Percentiles rank a stretch among this genome's conserved stretches.
Evolutionary conservation across 2,113 vertebrate species (phyloP).

Genomic region (Nipponia nippon): DNA sequence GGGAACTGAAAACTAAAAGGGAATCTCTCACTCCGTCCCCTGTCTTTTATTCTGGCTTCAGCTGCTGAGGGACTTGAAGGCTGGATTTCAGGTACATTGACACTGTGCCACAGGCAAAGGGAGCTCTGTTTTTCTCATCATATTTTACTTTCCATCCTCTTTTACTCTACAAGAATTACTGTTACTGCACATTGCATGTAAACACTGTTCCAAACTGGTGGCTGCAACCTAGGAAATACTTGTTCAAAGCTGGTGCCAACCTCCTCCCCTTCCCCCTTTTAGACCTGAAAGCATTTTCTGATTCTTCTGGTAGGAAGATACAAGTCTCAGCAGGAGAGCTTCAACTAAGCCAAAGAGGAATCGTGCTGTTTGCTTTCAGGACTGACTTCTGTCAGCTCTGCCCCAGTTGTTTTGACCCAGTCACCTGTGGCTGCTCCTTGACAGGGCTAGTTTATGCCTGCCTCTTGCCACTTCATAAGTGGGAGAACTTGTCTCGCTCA

Average conservation of each 20-base stretch:
- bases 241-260: background rate
- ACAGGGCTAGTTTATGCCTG: constrained; percentile 72
- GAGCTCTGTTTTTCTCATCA: background rate
- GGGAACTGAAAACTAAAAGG: background rate
- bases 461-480: background rate
- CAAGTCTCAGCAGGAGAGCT: constrained; percentile 77
- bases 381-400: constrained; percentile 61
- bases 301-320: background rate
- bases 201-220: background rate
- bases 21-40: background rate
- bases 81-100: background rate
- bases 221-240: background rate
- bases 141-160: background rate
- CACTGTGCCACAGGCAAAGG: background rate
- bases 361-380: constrained; percentile 54
- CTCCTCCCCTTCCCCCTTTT: background rate
- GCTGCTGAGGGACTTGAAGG: background rate
- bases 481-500: background rate
- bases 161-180: background rate
- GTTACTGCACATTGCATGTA: accelerated
- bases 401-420: constrained; percentile 31
- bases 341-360: background rate
- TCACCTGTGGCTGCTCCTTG: constrained; percentile 77
- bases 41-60: background rate
- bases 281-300: background rate